Evolutionary conservation across 2,888 invertebrate species (phyloP).

Genomic region (Phlogophora meticulosa): DNA sequence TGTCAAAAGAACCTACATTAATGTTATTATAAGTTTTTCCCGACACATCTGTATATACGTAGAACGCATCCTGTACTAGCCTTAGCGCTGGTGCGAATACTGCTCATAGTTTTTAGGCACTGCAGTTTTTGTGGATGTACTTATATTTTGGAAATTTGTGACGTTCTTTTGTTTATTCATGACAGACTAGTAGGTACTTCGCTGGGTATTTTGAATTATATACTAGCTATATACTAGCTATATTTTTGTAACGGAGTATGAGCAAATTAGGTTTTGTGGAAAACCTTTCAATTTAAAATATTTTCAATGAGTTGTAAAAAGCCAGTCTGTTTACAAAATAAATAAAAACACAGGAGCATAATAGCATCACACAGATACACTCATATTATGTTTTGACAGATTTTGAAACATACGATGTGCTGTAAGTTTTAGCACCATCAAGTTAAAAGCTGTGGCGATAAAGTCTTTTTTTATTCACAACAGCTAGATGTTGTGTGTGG

Average conservation of each 20-base stretch:
- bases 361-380: no score
- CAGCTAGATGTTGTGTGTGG: no score
- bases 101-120: conserved; percentile 39
- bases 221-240: no score
- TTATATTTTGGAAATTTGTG: conserved; percentile 21
- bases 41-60: conserved; percentile 77
- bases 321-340: not conserved
- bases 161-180: conserved; percentile 28
- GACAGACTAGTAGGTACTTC: conserved; percentile 25
- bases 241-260: not conserved
- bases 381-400: no score
- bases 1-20: conserved; percentile 91
- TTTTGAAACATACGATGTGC: not conserved
- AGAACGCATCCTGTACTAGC: conserved; percentile 61
- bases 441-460: conserved; percentile 4
- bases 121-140: conserved; percentile 36
- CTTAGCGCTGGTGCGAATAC: conserved; percentile 59
- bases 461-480: no score
- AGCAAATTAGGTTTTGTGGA: not conserved
- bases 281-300: not conserved
- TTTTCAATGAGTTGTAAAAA: conserved; percentile 7
- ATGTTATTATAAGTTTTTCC: conserved; percentile 91
- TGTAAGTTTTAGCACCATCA: not conserved
- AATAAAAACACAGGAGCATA: not conserved
- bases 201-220: not conserved